Conservation (phyloP, 2,797 vertebrate genomes). For the Enteromius afrohamiltoni region DNA sequence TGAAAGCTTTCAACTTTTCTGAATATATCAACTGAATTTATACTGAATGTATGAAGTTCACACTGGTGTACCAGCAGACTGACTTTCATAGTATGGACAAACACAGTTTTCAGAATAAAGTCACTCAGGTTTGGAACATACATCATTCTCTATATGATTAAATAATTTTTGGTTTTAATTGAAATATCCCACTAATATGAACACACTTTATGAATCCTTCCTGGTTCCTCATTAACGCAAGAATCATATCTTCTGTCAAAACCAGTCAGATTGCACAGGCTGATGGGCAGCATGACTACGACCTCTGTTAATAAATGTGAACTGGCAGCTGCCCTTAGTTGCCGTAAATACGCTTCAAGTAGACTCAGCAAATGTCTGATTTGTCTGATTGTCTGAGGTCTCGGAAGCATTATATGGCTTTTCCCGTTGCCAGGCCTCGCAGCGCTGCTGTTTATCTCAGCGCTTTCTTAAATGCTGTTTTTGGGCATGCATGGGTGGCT, state of each 20-base stretch:
- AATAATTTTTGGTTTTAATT: background rate
- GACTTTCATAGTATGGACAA: background rate
- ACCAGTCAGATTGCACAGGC: slow-evolving; percentile 23
- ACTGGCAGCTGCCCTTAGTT: slow-evolving; percentile 35
- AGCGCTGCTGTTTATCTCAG: slow-evolving; percentile 77
- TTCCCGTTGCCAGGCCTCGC: slow-evolving; percentile 60
- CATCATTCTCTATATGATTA: background rate
- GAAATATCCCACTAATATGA: background rate
- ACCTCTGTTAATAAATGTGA: background rate
- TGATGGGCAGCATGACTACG: background rate
- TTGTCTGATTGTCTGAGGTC: slow-evolving; percentile 46
- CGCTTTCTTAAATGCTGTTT: slow-evolving; percentile 70
- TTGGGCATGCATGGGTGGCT: slow-evolving; percentile 62
- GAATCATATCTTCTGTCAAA: slow-evolving; percentile 5
- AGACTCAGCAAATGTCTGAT: slow-evolving; percentile 62
- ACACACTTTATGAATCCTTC: background rate
- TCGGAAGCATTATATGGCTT: slow-evolving; percentile 42
- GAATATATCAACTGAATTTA: background rate
- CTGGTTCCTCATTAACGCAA: slow-evolving; percentile 17
- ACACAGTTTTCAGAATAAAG: background rate
- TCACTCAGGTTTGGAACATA: background rate
- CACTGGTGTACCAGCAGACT: background rate
- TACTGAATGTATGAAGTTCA: background rate
- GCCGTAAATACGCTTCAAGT: slow-evolving; percentile 44
- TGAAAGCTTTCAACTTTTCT: background rate